phyloP scores from a whole-genome alignment of 2,888 invertebrate species.

The Digitonthophagus gazella region DNA sequence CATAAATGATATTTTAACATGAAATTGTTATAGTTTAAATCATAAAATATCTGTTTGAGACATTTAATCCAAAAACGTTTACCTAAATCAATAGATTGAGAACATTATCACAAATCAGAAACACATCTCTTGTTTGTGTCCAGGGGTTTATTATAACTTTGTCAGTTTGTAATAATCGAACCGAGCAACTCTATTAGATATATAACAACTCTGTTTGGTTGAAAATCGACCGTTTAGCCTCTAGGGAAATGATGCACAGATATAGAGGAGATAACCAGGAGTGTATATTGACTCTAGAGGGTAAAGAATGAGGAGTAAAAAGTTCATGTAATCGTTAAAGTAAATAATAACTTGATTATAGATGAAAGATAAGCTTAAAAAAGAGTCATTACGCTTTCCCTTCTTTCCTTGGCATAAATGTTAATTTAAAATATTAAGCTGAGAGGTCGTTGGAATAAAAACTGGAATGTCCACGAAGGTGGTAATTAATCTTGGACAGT shows the following conservation, averaged over 20 bases:
- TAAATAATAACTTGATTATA: too few species aligned
- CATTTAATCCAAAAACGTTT: too few species aligned
- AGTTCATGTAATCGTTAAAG: too few species aligned
- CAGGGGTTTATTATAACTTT: background rate
- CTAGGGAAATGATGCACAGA: background rate
- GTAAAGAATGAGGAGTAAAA: too few species aligned
- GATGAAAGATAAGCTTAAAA: too few species aligned
- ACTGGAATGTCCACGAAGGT: background rate
- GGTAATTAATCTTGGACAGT: background rate
- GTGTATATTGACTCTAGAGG: background rate
- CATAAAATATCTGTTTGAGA: too few species aligned
- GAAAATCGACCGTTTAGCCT: background rate
- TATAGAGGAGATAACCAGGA: background rate
- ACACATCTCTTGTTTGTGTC: background rate
- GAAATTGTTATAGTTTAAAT: too few species aligned
- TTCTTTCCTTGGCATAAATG: too few species aligned
- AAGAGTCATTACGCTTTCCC: too few species aligned
- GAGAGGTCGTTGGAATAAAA: background rate
- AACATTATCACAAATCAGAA: background rate
- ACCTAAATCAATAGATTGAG: background rate
- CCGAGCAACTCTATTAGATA: background rate
- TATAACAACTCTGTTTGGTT: background rate
- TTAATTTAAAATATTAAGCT: background rate
- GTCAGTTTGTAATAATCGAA: background rate
- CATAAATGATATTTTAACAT: background rate